Evolutionary conservation across 1,140 invertebrate species (phyloP).

Genomic region (Ephestia elutella): DNA sequence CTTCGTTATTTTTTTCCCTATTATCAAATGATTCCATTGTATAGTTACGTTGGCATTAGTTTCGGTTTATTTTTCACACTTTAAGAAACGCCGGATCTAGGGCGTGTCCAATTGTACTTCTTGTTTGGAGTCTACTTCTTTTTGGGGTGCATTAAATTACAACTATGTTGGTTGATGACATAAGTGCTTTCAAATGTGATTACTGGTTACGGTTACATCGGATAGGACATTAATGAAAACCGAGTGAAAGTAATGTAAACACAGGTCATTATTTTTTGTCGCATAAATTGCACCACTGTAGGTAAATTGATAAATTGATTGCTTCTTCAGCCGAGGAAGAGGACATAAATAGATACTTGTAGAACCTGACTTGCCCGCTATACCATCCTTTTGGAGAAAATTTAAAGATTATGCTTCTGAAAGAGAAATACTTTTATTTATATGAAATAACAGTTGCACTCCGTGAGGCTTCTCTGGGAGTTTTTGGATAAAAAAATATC

Average conservation of each 20-base stretch:
- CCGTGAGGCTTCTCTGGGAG: no score
- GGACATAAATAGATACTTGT: no score
- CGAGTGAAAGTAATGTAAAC: conserved; percentile 16
- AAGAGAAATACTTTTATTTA: no score
- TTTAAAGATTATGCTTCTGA: no score
- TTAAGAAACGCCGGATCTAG: conserved; percentile 42
- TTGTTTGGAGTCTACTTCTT: conserved; percentile 22
- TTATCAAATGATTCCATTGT: conserved; percentile 24
- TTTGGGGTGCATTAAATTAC: conserved; percentile 24
- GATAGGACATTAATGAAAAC: conserved; percentile 10
- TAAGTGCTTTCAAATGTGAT: conserved; percentile 27
- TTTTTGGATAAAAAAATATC: no score
- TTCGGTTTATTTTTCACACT: conserved; percentile 30
- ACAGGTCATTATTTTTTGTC: conserved; percentile 1
- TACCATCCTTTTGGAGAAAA: no score
- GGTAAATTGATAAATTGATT: neutral
- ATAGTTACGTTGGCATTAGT: conserved; percentile 35
- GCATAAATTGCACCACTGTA: neutral
- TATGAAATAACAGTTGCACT: no score
- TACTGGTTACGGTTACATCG: conserved; percentile 9
- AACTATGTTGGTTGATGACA: conserved; percentile 22
- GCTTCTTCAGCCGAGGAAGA: no score
- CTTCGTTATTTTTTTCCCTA: conserved; percentile 20
- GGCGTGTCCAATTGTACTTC: conserved; percentile 33
- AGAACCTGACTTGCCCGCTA: no score